Evolutionary conservation across 2,888 invertebrate genomes (phyloP).

Genomic region (Tiliacea aurago): DNA sequence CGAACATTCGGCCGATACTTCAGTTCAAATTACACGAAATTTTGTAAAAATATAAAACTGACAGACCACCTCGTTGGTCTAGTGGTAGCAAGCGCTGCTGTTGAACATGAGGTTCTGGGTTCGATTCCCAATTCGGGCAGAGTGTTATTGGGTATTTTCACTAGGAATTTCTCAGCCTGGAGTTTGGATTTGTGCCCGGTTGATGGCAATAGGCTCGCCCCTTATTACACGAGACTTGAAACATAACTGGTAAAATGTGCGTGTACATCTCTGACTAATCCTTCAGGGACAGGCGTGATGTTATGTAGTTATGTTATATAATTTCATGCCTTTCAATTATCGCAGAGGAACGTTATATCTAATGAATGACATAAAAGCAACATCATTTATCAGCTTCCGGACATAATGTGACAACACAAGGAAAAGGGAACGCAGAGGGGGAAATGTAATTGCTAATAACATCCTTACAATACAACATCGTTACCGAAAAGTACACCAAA

Average conservation of each 20-base stretch:
- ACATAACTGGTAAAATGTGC: too few species aligned
- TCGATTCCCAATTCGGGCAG: too few species aligned
- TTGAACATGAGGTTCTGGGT: too few species aligned
- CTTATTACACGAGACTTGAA: not conserved
- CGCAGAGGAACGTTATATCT: not conserved
- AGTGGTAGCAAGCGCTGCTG: too few species aligned
- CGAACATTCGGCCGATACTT: too few species aligned
- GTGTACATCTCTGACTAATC: too few species aligned
- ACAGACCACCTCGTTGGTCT: too few species aligned
- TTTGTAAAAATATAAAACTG: too few species aligned
- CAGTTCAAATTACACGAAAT: too few species aligned
- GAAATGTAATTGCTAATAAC: constrained; percentile 61
- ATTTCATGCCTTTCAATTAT: not conserved
- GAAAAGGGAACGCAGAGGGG: constrained; percentile 60
- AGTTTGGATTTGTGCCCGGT: not conserved
- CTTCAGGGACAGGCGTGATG: too few species aligned
- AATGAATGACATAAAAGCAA: constrained; percentile 39
- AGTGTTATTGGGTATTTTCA: not conserved
- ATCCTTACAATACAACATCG: constrained; percentile 63
- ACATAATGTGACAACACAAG: constrained; percentile 68
- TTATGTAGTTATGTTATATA: not conserved
- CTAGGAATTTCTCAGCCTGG: not conserved
- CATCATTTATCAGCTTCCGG: constrained; percentile 70
- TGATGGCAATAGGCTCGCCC: not conserved
- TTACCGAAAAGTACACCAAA: constrained; percentile 63